Evolutionary conservation across 2,113 vertebrate species (phyloP).

Genomic region (Paramormyrops kingsleyae): DNA sequence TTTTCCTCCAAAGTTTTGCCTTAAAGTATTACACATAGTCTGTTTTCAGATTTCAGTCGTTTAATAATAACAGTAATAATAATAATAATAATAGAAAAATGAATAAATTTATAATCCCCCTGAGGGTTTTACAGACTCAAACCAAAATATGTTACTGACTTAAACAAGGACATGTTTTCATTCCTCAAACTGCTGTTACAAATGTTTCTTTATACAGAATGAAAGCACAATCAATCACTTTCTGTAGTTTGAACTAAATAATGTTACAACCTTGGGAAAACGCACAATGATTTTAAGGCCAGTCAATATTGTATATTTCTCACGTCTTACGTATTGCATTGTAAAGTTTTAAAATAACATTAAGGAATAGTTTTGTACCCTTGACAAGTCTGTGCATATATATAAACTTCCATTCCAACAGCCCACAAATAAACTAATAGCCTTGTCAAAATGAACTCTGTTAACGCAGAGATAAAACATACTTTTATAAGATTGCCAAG

Average conservation of each 20-base stretch:
- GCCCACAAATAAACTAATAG: not conserved
- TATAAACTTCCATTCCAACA: not conserved
- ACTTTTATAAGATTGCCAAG: not conserved
- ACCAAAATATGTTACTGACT: constrained; percentile 16
- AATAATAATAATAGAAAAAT: not conserved
- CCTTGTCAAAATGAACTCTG: constrained; percentile 9
- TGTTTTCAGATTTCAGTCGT: not conserved
- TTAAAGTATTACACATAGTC: not conserved
- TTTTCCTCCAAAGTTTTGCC: not conserved
- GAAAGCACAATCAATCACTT: constrained; percentile 62
- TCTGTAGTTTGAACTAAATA: constrained; percentile 68
- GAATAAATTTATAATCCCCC: not conserved
- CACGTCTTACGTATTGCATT: not conserved
- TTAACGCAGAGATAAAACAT: not conserved
- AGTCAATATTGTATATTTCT: not conserved
- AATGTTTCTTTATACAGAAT: constrained; percentile 68
- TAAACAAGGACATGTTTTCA: constrained; percentile 72
- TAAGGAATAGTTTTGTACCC: not conserved
- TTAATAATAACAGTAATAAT: not conserved
- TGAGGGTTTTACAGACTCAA: not conserved
- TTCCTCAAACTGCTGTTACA: constrained; percentile 73
- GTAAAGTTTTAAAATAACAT: not conserved
- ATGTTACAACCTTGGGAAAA: constrained; percentile 69
- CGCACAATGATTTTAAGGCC: constrained; percentile 11
- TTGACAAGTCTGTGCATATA: not conserved